Evolutionary conservation across 1,140 invertebrate species (phyloP), one percentile per base, ranked within the genome.

Genomic region (Solenopsis invicta): DNA sequence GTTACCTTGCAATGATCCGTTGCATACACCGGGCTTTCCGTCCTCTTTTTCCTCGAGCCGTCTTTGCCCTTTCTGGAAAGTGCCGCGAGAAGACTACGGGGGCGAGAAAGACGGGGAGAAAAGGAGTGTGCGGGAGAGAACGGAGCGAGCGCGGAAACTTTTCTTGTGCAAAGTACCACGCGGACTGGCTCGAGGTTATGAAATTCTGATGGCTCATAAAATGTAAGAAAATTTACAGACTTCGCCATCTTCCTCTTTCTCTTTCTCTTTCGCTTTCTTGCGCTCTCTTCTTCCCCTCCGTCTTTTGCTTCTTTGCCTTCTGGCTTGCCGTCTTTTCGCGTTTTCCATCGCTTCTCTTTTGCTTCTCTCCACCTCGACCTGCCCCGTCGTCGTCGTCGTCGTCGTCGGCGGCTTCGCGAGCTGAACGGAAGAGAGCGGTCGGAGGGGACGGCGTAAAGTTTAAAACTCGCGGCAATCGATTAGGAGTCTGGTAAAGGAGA

Each of bases 151-250:
- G 87, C 75, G 90, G 76, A 95, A 95, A 95, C 93, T 95, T 95
- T 95, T 95, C 93, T 92, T 93, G 94, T 93, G 95, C 94, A 95
- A 95, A 95, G 95, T 95, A 95, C 94, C 94, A 95, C 94, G 94
- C 94, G 94, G 94, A 95, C 95, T 95, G 95, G 94, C 95, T 95
- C 94, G 94, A 95, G 94, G 94, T 95, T 95, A 95, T 95, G 95
- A 95, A 95, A 95, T 95, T 95, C 94, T 95, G 95, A 95, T 95
- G 94, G 94, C 94, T 95, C 95, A 95, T 95, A 95, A 95, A 95
- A 95, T 95, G 94, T 95, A 95, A 95, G 95, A 95, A 95, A 95
- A 95, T 95, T 95, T 95, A 95, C 95, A 95, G 95, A 95, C 94
- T 94, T 94, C 89, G 89, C 90, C 92, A 87, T 88, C 86, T 77